These are phyloP conservation scores for Parnassius smintheus DNA, from an alignment of 2,888 invertebrate species.

Conservation along the genomic window DNA sequence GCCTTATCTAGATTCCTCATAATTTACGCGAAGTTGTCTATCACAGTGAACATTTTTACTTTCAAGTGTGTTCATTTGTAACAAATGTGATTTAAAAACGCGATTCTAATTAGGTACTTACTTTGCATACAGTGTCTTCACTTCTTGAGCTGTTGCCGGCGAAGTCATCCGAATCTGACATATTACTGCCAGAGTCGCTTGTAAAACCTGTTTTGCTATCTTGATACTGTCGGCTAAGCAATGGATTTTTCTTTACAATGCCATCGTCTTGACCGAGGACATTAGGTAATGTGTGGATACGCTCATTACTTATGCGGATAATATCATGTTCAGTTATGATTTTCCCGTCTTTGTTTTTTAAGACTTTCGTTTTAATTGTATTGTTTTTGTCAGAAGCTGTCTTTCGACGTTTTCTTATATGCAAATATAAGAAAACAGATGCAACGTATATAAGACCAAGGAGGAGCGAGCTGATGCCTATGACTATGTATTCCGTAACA, in stretches of 20 bases:
- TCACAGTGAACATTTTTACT: too few species aligned
- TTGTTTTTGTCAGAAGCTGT: slow-evolving; percentile 70
- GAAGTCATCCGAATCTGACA: slow-evolving; percentile 84
- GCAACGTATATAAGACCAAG: slow-evolving; percentile 93
- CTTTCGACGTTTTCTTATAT: slow-evolving; percentile 85
- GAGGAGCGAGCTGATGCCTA: slow-evolving; percentile 91
- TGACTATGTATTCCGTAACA: slow-evolving; percentile 89
- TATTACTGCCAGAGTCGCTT: slow-evolving; percentile 81
- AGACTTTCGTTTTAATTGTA: slow-evolving; percentile 58
- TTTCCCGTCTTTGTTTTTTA: slow-evolving; percentile 68
- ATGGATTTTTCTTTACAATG: slow-evolving; percentile 89
- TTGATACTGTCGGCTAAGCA: slow-evolving; percentile 84
- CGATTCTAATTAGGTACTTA: slow-evolving; percentile 39
- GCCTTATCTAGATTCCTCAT: too few species aligned
- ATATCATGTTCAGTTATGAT: slow-evolving; percentile 71
- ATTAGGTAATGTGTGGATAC: slow-evolving; percentile 57
- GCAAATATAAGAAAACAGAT: slow-evolving; percentile 90
- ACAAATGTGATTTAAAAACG: too few species aligned
- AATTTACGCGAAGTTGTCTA: too few species aligned
- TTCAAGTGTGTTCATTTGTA: too few species aligned
- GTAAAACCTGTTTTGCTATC: slow-evolving; percentile 61
- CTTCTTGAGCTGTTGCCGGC: slow-evolving; percentile 63
- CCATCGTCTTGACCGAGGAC: slow-evolving; percentile 84
- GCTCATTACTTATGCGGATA: slow-evolving; percentile 68
- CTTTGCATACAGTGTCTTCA: slow-evolving; percentile 60